Evolutionary conservation across 2,113 vertebrate genomes (phyloP).

Genomic region (Vimba vimba): DNA sequence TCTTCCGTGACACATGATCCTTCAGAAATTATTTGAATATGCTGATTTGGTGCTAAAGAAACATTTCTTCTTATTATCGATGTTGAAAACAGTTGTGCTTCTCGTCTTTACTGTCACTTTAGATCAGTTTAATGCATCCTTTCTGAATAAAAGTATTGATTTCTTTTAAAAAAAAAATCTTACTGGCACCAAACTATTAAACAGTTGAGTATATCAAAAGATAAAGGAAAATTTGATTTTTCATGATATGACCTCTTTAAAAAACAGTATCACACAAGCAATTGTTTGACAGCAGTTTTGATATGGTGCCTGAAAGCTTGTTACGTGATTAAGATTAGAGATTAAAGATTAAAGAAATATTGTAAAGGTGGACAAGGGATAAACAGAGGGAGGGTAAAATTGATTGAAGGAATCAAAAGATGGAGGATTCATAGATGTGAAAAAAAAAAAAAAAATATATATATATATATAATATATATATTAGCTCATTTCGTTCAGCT

Average conservation of each 20-base stretch:
- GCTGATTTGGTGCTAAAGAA: not conserved
- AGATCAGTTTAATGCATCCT: not conserved
- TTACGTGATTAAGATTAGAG: not conserved
- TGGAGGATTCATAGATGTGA: not conserved
- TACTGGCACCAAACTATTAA: not conserved
- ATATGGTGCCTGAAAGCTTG: not conserved
- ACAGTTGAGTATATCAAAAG: not conserved
- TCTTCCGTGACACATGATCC: not conserved
- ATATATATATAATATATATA: too few relatives aligned
- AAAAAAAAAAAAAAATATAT: too few relatives aligned
- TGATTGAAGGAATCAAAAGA: not conserved
- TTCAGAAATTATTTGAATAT: not conserved
- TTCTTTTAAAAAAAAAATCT: not conserved
- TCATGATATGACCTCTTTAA: constrained; percentile 22
- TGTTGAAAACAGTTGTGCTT: not conserved
- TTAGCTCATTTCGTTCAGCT: not conserved
- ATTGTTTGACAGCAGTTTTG: not conserved
- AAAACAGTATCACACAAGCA: not conserved
- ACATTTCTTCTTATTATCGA: not conserved
- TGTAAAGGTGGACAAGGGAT: not conserved
- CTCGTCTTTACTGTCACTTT: not conserved
- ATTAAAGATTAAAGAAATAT: not conserved
- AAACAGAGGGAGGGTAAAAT: not conserved
- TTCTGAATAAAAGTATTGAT: not conserved
- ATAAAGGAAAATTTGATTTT: not conserved